Base-by-base conservation (phyloP, 2,888 invertebrate species). In the Heteromyza rotundicornis region DNA sequence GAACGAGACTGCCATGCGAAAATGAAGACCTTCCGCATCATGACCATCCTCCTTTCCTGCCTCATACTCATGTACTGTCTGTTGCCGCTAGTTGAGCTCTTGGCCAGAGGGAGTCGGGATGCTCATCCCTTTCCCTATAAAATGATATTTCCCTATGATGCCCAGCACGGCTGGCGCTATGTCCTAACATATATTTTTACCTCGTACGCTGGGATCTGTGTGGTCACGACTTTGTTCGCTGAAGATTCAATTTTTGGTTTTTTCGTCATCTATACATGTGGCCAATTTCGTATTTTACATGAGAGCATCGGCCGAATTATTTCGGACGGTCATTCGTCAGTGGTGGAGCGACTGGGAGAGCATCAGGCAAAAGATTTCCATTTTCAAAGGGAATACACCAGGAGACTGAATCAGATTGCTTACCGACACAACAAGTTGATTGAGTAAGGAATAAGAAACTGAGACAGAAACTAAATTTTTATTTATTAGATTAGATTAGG, bases 171-270 rank as follows among this genome's bases (percentile, higher is more conserved):
- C 24, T 72, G 74, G 73, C 58, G 61, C 19, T 83, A 83, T 65
- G 64, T 71, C 1, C 17, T 79, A 2, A 83, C 83, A 1, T 83
- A 83, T 55, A 59, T 80, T 2, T 80, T 82, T 55, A 82, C 82
- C 0, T 73, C 80, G 0, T 77, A 72, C 54, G 82, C 82, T 14
- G 83, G 83, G 3, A 73, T 83, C 32, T 79, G 77, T 64, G 83
- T 80, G 7, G 79, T 83, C 2, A 81, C 82, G 1, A 83, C 82
- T 7, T 68, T 82, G 2, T 80, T 83, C 64, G 79, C 82, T 14
- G 82, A 83, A 62, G 83, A 83, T 62, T 78, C 81, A 1, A 60
- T 83, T 3, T 76, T 83, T 58, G 83, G 82, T n/a, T 83, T 81
- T 59, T 83, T 82, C 40, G 70, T 81, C 7, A 79, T 74, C 0